Base-by-base conservation (phyloP, 2,888 invertebrate genomes). In the Drosophila putrida region DNA sequence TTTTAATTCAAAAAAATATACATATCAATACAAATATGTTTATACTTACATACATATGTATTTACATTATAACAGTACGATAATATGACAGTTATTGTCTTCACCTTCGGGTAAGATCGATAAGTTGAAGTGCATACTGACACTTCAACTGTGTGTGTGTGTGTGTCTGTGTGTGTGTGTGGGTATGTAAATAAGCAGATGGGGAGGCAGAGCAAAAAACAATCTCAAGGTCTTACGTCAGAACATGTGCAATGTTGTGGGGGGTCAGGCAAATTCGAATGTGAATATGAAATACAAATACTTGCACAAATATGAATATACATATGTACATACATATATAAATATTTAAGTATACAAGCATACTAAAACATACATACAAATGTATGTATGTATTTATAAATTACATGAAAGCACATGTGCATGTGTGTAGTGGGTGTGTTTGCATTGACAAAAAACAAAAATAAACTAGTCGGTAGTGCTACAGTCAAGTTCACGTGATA, bases 201-300 rank as follows among this genome's bases (percentile, higher is more conserved):
- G 33, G 36, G 11, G 43, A 38, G 35, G 36, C 38, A 54, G 38
- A 57, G 54, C 46, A 60, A 51, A 60, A 51, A 74, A 68, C 71
- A 70, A 65, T 75, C 69, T 74, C 85, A 83, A 83, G 82, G 82
- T 75, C 80, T 77, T 66, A 64, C 66, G 74, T 68, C 77, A 77
- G 77, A 73, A 66, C 78, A 71, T 60, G 51, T 61, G 69, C 69
- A 70, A 76, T 85, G 83, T 83, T 83, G 86, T 82, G 82, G 80
- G 82, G 82, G 86, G 82, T 83, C 82, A 85, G 86, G 75, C 86
- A 73, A 74, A 78, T 66, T 59, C 69, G 57, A 74, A 58, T 50
- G 61, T 31, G 36, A 66, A 60, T 47, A 46, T 25, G 11, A 55
- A 60, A 50, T 41, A 35, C 38, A 39, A 44, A 55, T 36, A 55